Conservation (phyloP, 2,888 invertebrate genomes). For the Diarsia mendica region DNA sequence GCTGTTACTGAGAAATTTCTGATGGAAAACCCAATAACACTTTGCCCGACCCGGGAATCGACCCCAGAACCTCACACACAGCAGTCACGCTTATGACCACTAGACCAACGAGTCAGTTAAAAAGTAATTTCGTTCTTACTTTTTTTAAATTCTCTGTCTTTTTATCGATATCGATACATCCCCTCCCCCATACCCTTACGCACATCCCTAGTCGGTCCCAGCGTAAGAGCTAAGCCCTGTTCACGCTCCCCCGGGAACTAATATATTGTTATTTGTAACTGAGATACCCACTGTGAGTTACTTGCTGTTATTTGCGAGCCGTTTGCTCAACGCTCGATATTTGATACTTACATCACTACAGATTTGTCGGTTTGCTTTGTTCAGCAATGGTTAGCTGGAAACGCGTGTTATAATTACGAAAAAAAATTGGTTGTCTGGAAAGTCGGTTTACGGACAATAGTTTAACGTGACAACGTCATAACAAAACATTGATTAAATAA, state of each 20-base stretch:
- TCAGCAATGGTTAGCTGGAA: not conserved
- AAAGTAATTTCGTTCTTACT: not conserved
- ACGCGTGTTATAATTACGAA: not conserved
- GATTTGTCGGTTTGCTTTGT: slow-evolving; percentile 19
- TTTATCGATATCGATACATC: slow-evolving; percentile 53
- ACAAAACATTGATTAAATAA: too few species aligned
- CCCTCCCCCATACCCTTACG: rapidly evolving
- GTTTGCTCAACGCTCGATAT: slow-evolving; percentile 61
- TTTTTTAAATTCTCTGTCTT: not conserved
- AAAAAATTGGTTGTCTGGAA: too few species aligned
- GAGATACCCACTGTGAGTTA: slow-evolving; percentile 72
- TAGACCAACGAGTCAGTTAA: too few species aligned
- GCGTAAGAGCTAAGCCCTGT: slow-evolving; percentile 87
- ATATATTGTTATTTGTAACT: slow-evolving; percentile 85
- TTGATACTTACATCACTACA: slow-evolving; percentile 60
- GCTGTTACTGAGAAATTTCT: too few species aligned
- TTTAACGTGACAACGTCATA: too few species aligned
- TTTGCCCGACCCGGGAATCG: too few species aligned
- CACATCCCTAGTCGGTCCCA: slow-evolving; percentile 68
- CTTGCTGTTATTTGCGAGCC: slow-evolving; percentile 59
- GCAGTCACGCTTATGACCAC: too few species aligned
- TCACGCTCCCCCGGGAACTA: slow-evolving; percentile 81
- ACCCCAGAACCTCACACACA: too few species aligned
- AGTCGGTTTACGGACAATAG: too few species aligned
- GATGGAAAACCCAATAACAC: too few species aligned